Base-by-base conservation (phyloP, 2,888 invertebrate species). In the Apamea sordens region DNA sequence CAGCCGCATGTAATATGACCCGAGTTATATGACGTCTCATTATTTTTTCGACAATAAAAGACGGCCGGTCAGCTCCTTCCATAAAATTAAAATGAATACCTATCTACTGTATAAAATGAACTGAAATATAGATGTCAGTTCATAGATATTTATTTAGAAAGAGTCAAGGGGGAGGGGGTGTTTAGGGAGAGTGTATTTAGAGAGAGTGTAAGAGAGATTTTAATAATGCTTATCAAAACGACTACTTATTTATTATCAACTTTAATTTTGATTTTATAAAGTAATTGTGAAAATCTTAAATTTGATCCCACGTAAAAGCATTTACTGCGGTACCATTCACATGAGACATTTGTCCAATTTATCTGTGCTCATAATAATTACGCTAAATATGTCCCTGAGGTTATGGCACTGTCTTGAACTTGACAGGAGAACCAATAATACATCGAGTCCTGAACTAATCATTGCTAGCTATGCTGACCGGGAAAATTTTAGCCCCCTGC, bases 21-120 rank as follows among this genome's bases (percentile, higher is more conserved):
- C 73, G 28, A 83, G 36, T 83, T 86, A 83, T 83, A 50, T 82
- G 73, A 83, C 50, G 67, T 70, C 79, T 85, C 75, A 79, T 85
- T 85, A 86, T 86, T 73, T 79, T 84, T 85, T 85, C 56, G 73
- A 83, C 75, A 78, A 75, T 44, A 44, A 59, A 72, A 61, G 63
- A 1, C 64, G 75, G 53, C 11, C 36, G 67, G 67, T 4, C 63
- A 21, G n/a, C 44, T 65, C 61, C 47, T 64, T 69, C 63, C 77
- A 83, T 77, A 69, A 69, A 69, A 68, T 69, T 76, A 56, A 83
- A 76, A 69, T 80, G 69, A 83, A 79, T 82, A 44, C 64, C 47
- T 82, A 44, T 64, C 47, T 61, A 36, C 36, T 28, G 10, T 36
- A 47, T 28, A 50, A 32, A 50, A 77, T 77, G 53, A 44, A 64